Base-by-base conservation (phyloP, 2,888 invertebrate species). In the Branchipolynoe longqiensis region DNA sequence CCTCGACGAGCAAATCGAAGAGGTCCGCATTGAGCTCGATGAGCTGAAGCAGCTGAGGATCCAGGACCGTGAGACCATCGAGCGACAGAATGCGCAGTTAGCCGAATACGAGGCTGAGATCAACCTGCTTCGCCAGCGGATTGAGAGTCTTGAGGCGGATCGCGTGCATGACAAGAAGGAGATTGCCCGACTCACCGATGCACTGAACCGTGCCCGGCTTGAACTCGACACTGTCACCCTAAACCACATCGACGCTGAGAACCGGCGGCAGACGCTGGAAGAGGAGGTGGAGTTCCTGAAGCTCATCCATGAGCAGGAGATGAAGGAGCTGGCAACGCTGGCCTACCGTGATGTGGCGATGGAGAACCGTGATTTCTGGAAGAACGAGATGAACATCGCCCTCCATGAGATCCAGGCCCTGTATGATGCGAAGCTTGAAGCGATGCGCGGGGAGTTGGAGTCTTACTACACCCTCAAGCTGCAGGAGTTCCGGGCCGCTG, bases 321-420 rank as follows among this genome's bases (percentile, higher is more conserved):
- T 94, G 88, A 94, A 94, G 88, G 94, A 94, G 85, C 91, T 94
- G 56, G 94, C 94, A 59, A 93, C 94, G 31, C 90, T 94, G 86
- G 94, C 94, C 18, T 93, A 94, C 89, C 92, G 94, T 58, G 94
- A 94, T 89, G 94, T 94, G 0, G 94, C 94, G 0, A 92, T 92
- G 64, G 94, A 94, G n/a, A n/a, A n/a, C n/a, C n/a, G n/a, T n/a
- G n/a, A n/a, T n/a, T n/a, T n/a, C n/a, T n/a, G n/a, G n/a, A 89
- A 94, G 94, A 91, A 91, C 94, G 48, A 94, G 94, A 88, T 95
- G n/a, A n/a, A 93, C 93, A n/a, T n/a, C n/a, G 64, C 8, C 28
- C 94, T 95, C 88, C 90, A 94, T 62, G 94, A 94, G 88, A 94
- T 94, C 87, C 94, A 94, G 88, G 91, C 90, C 69, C 94, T 94